These are phyloP conservation scores for Orchesella cincta DNA, from an alignment of 1,140 invertebrate genomes.

Conservation along the genomic window DNA sequence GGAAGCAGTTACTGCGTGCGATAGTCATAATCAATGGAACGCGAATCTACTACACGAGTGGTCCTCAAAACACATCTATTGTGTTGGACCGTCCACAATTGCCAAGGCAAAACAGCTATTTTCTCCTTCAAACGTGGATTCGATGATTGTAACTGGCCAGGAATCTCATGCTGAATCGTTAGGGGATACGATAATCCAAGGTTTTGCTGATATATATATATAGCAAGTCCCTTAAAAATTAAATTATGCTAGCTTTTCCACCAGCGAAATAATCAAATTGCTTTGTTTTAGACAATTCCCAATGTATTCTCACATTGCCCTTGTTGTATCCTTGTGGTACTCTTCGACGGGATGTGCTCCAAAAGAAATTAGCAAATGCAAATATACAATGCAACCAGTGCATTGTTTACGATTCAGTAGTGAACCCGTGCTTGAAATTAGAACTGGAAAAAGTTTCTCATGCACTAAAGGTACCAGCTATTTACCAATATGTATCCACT, in stretches of 20 bases:
- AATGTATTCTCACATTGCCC: not conserved
- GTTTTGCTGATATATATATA: not conserved
- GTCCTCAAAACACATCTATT: not conserved
- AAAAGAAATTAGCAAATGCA: not conserved
- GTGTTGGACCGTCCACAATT: not conserved
- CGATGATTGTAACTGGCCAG: not conserved
- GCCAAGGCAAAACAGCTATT: not conserved
- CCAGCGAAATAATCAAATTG: too few species aligned
- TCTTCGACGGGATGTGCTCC: not conserved
- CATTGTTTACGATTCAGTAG: not conserved
- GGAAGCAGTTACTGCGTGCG: not conserved
- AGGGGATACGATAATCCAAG: conserved; percentile 1
- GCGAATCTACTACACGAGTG: not conserved
- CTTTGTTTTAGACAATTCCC: not conserved
- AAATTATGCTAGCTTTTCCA: too few species aligned
- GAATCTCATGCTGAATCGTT: conserved; percentile 3
- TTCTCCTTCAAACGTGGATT: not conserved
- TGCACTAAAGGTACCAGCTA: too few species aligned
- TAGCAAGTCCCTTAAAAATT: too few species aligned
- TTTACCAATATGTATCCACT: too few species aligned
- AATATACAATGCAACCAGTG: not conserved
- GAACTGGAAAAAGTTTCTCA: too few species aligned
- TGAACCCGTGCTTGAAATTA: not conserved
- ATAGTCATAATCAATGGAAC: not conserved
- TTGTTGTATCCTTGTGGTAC: not conserved